Percentiles rank a stretch among this genome's conserved stretches.
phyloP scores from a whole-genome alignment of 2,888 invertebrate species.

The Coelopa pilipes region DNA sequence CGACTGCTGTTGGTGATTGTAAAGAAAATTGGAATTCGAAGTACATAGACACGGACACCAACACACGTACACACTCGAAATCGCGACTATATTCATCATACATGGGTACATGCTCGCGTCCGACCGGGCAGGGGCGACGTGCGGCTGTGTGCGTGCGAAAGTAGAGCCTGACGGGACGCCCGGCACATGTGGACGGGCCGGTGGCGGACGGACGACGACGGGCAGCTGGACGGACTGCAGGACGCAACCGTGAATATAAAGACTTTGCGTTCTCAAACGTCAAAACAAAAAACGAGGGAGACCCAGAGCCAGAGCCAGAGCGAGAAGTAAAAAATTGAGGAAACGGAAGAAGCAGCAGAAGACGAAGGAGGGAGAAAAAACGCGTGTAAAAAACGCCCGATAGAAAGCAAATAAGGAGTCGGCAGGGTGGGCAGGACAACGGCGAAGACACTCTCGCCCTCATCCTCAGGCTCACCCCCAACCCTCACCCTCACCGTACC shows the following conservation, averaged over 20 bases:
- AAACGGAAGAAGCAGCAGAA: neutral
- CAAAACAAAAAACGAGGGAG: slow-evolving; percentile 29
- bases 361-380: neutral
- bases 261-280: slow-evolving; percentile 25
- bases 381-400: slow-evolving; percentile 2
- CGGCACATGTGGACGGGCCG: neutral
- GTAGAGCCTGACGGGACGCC: neutral
- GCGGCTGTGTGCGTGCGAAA: neutral
- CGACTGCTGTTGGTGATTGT: slow-evolving; percentile 34
- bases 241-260: slow-evolving; percentile 23
- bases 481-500: too few species aligned
- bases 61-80: slow-evolving; percentile 8
- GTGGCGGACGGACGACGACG: too few species aligned
- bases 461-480: too few species aligned
- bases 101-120: neutral
- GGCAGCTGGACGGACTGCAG: slow-evolving; percentile 1
- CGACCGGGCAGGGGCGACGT: neutral
- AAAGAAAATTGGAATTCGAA: slow-evolving; percentile 38
- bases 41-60: slow-evolving; percentile 12
- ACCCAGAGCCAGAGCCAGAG: too few species aligned
- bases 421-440: neutral
- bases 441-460: too few species aligned
- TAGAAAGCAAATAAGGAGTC: neutral
- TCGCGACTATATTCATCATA: slow-evolving; percentile 7
- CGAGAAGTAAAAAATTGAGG: slow-evolving; percentile 4